These are phyloP conservation scores for Pangasius mekongensis DNA, from an alignment of 2,797 vertebrate species.

Conservation along the genomic window DNA sequence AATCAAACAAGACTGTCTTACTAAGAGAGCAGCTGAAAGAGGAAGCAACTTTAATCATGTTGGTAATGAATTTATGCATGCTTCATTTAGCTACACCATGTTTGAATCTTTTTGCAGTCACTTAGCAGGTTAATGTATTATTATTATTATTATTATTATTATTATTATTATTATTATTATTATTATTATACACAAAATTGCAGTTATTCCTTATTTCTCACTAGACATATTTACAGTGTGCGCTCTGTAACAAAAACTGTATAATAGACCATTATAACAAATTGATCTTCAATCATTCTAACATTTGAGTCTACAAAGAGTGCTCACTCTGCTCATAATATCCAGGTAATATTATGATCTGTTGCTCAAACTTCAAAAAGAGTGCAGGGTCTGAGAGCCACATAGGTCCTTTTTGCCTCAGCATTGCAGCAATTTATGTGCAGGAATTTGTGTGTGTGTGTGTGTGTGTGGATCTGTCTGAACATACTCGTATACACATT, in stretches of 20 bases:
- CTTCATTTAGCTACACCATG: constrained; percentile 47
- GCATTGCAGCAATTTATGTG: constrained; percentile 8
- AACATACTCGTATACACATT: constrained; percentile 15
- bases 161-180: constrained; percentile 1
- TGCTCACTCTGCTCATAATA: not conserved
- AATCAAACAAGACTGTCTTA: constrained; percentile 47
- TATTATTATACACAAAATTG: not conserved
- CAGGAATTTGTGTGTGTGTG: constrained; percentile 14
- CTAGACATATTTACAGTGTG: not conserved
- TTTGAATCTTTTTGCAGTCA: constrained; percentile 44
- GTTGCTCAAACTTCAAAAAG: constrained; percentile 4
- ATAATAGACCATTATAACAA: not conserved
- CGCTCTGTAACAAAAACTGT: not conserved
- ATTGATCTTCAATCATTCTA: not conserved
- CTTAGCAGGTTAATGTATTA: constrained; percentile 39
- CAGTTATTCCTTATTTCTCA: not conserved
- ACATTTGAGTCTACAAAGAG: not conserved
- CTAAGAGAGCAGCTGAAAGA: constrained; percentile 25
- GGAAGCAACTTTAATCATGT: constrained; percentile 50
- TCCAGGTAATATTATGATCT: constrained; percentile 20
- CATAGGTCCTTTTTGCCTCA: constrained; percentile 8
- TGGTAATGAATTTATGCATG: constrained; percentile 57
- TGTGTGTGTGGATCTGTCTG: constrained; percentile 36
- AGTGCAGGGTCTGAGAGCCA: not conserved
- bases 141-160: constrained; percentile 10